Base-by-base conservation (phyloP, 1,140 invertebrate species). In the Uloborus diversus region DNA sequence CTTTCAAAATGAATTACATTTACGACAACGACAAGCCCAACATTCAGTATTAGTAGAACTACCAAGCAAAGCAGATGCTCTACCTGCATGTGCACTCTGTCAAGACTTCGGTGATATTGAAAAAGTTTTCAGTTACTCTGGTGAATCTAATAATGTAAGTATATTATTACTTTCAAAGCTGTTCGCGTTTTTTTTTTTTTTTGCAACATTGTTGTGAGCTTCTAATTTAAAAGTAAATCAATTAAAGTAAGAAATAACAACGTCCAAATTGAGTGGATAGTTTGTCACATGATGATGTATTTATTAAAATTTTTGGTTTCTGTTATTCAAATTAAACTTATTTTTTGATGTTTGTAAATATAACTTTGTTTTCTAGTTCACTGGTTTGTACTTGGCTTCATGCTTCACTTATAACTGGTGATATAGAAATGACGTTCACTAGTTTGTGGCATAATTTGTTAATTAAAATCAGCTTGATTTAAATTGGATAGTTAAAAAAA, bases 141-240 rank as follows among this genome's bases (percentile, higher is more conserved):
- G 69, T n/a, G 69, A 42, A 71, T 71, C 69, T 23, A 35, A 71
- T 42, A 71, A 71, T 61, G 69, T 71, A 71, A 71, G 33, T 35
- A 62, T 30, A n/a, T n/a, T n/a, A n/a, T n/a, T n/a, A n/a, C n/a
- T n/a, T n/a, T n/a, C n/a, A n/a, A n/a, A n/a, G n/a, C n/a, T n/a
- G n/a, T n/a, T n/a, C n/a, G n/a, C 14, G 14, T 30, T 32, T 62
- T 4, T 5, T 32, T 7, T 62, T 1, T 23, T 53, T 53, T 17
- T 7, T 1, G 1, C 20, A n/a, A n/a, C n/a, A 53, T 53, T 3
- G 1, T 2, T 53, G 2, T 11, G 49, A 53, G 4, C 1, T 53
- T 14, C 7, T 53, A 53, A 53, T 9, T 53, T 14, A 14, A 17
- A 9, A 7, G 4, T 9, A 1, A 53, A 23, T 53, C 25, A 1